Evolutionary conservation across 1,140 invertebrate genomes (phyloP).

Genomic region (Acromyrmex heyeri): DNA sequence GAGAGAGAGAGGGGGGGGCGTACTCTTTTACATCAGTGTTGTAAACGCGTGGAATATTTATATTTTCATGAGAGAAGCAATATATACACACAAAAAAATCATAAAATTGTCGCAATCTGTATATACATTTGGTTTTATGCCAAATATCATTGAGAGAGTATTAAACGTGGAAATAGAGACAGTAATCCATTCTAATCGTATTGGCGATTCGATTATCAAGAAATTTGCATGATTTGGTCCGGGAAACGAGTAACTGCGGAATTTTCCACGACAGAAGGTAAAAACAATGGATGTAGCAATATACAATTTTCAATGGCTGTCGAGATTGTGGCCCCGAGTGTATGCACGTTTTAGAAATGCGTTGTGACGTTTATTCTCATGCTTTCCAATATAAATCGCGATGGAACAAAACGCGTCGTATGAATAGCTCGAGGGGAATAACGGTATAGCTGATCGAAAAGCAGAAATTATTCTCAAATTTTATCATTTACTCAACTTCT

Average conservation of each 20-base stretch:
- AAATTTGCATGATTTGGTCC: constrained; percentile 21
- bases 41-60: too few relatives aligned
- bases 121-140: neutral
- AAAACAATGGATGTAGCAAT: constrained; percentile 67
- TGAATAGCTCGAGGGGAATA: constrained; percentile 20
- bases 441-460: neutral
- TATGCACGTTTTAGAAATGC: constrained; percentile 49
- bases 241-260: constrained; percentile 16
- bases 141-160: neutral
- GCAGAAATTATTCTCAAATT: constrained; percentile 4
- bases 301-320: constrained; percentile 65
- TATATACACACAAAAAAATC: neutral
- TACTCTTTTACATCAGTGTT: neutral
- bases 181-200: constrained; percentile 14
- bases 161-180: neutral
- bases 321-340: constrained; percentile 33
- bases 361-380: constrained; percentile 42
- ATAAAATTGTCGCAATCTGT: neutral
- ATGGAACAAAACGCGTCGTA: constrained; percentile 29
- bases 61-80: constrained; percentile 8
- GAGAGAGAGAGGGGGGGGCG: too few relatives aligned
- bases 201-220: constrained; percentile 34
- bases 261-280: constrained; percentile 55
- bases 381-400: constrained; percentile 26
- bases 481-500: constrained; percentile 6